Percentiles rank a stretch among this genome's conserved stretches.
Evolutionary conservation across 2,113 vertebrate species (phyloP).

Genomic region (Silurus glanis): DNA sequence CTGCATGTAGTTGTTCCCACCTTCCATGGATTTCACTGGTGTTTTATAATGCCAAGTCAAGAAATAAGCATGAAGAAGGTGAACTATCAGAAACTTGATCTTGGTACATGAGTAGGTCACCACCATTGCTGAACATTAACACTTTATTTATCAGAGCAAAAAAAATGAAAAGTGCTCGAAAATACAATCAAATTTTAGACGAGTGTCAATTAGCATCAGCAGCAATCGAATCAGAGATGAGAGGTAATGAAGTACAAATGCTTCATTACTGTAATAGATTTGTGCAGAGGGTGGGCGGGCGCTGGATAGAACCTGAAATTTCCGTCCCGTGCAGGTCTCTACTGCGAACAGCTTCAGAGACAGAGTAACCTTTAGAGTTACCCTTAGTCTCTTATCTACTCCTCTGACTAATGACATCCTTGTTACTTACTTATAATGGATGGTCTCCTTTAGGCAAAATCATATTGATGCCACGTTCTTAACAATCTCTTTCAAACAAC

Average conservation of each 20-base stretch:
- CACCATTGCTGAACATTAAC: not conserved
- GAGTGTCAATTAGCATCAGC: not conserved
- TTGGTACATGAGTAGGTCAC: not conserved
- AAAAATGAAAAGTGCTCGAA: not conserved
- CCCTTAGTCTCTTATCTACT: not conserved
- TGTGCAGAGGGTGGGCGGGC: no score
- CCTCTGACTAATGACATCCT: not conserved
- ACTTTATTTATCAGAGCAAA: not conserved
- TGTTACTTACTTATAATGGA: not conserved
- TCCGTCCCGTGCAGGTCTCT: no score
- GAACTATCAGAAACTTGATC: not conserved
- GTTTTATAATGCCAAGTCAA: not conserved
- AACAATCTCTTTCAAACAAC: not conserved
- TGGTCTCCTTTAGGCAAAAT: not conserved
- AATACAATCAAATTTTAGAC: not conserved
- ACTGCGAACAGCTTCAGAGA: not conserved
- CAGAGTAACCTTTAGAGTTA: not conserved
- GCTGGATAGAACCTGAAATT: no score
- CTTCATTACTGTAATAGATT: no score
- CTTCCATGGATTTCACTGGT: constrained; percentile 14
- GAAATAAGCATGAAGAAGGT: not conserved
- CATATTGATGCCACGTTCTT: not conserved
- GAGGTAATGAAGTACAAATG: no score
- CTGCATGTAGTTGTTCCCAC: not conserved
- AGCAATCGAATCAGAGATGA: no score